Evolutionary conservation across 1,140 invertebrate genomes (phyloP).

Genomic region (Aphelenchoides fujianensis): DNA sequence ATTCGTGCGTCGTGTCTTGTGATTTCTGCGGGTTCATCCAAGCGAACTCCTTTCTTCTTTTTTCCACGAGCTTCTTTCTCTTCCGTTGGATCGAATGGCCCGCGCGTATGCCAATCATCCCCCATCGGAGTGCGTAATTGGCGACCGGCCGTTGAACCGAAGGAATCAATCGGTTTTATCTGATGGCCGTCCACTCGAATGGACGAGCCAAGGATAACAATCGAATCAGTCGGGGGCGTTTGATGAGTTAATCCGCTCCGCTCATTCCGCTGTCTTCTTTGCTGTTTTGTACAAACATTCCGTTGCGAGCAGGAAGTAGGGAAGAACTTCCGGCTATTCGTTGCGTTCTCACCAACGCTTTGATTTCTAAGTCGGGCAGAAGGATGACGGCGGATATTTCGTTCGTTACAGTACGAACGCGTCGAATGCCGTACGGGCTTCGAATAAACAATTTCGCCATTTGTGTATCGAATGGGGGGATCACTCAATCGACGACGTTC

Average conservation of each 20-base stretch:
- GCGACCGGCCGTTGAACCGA: not conserved
- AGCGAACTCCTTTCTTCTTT: not conserved
- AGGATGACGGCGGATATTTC: too few relatives aligned
- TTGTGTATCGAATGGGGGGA: not conserved
- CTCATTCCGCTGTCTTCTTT: not conserved
- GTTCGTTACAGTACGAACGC: too few relatives aligned
- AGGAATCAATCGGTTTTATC: not conserved
- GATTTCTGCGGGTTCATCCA: constrained; percentile 2
- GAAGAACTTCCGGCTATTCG: too few relatives aligned
- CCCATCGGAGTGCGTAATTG: not conserved
- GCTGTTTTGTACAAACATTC: not conserved
- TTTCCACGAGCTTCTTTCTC: not conserved
- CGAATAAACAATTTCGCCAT: not conserved
- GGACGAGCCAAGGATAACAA: not conserved
- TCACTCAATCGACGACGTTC: not conserved
- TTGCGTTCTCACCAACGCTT: too few relatives aligned
- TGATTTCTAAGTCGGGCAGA: too few relatives aligned
- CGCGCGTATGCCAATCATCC: not conserved
- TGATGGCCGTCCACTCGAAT: not conserved
- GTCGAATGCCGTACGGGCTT: too few relatives aligned
- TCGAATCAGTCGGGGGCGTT: not conserved
- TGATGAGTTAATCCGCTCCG: not conserved
- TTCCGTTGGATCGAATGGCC: not conserved
- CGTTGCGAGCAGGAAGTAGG: not conserved
- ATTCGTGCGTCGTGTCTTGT: not conserved